phyloP scores from a whole-genome alignment of 2,113 vertebrate genomes.

The Kryptolebias marmoratus region DNA sequence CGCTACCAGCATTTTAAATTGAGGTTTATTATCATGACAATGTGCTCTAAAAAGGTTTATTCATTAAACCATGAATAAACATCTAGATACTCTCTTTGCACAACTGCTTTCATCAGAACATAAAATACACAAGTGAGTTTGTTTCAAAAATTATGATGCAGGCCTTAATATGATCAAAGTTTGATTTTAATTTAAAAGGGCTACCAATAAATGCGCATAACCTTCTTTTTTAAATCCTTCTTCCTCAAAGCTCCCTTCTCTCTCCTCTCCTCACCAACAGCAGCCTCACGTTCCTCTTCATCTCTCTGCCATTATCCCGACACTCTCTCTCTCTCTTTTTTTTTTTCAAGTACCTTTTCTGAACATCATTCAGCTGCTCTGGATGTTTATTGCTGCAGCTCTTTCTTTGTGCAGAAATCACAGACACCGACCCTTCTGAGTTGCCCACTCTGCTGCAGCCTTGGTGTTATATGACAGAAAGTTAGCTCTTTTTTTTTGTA shows the following conservation, averaged over 20 bases:
- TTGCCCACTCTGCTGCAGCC: slow-evolving; percentile 53
- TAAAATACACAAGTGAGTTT: no score
- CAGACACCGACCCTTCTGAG: slow-evolving; percentile 25
- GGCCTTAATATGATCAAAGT: no score
- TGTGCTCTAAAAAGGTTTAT: no score
- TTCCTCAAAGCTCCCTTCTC: neutral
- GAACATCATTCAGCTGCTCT: slow-evolving; percentile 12
- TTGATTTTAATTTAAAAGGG: no score
- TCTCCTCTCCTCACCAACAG: neutral
- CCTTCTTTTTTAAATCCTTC: slow-evolving; percentile 7
- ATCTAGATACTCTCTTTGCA: no score
- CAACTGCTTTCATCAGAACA: no score
- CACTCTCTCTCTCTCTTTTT: slow-evolving; percentile 2
- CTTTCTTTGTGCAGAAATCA: slow-evolving; percentile 20
- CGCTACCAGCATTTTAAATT: no score
- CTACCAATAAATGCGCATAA: neutral
- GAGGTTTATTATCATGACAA: no score
- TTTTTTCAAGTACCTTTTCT: slow-evolving; percentile 19
- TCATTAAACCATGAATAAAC: no score
- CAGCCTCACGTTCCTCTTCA: neutral
- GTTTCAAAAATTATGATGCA: no score
- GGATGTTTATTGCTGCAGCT: slow-evolving; percentile 30
- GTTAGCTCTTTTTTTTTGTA: slow-evolving; percentile 17
- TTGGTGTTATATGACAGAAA: slow-evolving; percentile 61
- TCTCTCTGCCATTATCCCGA: slow-evolving; percentile 7